Base-by-base conservation (phyloP, 2,797 vertebrate species). In the Morelia viridis region DNA sequence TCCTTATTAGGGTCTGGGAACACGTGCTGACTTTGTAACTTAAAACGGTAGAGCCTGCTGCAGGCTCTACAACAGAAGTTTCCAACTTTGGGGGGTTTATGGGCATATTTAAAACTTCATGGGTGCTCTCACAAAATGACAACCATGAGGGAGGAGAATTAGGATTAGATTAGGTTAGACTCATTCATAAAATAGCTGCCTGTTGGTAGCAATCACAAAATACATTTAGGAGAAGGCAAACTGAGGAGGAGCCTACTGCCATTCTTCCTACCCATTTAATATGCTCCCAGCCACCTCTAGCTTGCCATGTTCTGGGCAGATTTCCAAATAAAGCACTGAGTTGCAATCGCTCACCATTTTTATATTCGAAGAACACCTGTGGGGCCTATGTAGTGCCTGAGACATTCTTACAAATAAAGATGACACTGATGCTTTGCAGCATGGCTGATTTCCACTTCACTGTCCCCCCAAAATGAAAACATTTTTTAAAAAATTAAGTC, bases 261-360 rank as follows among this genome's bases (percentile, higher is more conserved):
- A 80, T 80, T 80, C 46, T 46, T 24, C 19, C 19, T 41, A 80
- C 19, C 19, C 35, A 46, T 19, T 80, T 80, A 46, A 46, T 80
- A 46, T 24, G 71, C 24, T 46, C 35, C 24, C 76, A 80, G 76
- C 76, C 24, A 80, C 19, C 19, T 35, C 19, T 46, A 46, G 76
- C 22, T 80, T 80, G 24, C 41, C 35, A 46, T 1, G 76, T 80
- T 80, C 41, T 80, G 76, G 35, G 76, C 76, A 80, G 68, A 80
- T 24, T 80, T 46, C 76, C 76, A 46, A 53, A 46, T 80, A 46
- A 80, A 80, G 41, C 35, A 24, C 22, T 80, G 41, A 24, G 22
- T 24, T 80, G 76, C 41, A 9, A 46, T 86, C 94, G 94, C 95
- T 95, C 93, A 96, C 94, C 96, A 96, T 46, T 80, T 80, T 22